Evolutionary conservation across 2,888 invertebrate species (phyloP).

Genomic region (Gerosis bhagava): DNA sequence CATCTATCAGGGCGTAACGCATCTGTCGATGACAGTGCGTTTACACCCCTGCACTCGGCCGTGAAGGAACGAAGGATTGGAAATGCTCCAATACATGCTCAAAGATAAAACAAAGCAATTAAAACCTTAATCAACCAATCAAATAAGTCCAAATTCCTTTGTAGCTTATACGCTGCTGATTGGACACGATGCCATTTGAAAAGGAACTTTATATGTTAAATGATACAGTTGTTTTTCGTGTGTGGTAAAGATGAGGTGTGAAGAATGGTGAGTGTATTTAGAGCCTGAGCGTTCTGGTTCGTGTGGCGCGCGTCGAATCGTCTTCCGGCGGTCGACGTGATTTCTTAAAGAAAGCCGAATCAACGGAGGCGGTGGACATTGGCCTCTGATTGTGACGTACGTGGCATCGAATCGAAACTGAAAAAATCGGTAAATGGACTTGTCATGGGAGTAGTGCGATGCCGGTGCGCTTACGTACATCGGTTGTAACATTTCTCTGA

Average conservation of each 20-base stretch:
- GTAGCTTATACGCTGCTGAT: background rate
- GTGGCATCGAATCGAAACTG: conserved; percentile 43
- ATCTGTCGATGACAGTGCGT: conserved; percentile 67
- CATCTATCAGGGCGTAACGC: conserved; percentile 72
- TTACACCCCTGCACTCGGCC: conserved; percentile 60
- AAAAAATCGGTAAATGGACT: no score
- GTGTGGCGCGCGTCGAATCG: conserved; percentile 71
- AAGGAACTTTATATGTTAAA: conserved; percentile 15
- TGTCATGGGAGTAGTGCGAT: no score
- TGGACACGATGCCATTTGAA: background rate
- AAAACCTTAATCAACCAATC: conserved; percentile 29
- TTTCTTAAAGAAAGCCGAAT: conserved; percentile 78
- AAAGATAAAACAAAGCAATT: no score
- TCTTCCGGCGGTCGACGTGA: conserved; percentile 79
- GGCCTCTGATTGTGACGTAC: conserved; percentile 63
- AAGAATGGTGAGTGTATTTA: conserved; percentile 49
- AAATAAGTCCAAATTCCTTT: conserved; percentile 27
- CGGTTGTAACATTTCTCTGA: no score
- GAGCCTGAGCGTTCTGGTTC: conserved; percentile 63
- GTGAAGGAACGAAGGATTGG: conserved; percentile 61
- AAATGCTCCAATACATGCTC: conserved; percentile 48
- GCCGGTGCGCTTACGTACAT: no score
- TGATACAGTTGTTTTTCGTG: conserved; percentile 36
- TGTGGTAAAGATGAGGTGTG: conserved; percentile 33
- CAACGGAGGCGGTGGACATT: conserved; percentile 76